A percentile compares a stretch with the other conserved stretches of the same genome.
phyloP scores from a whole-genome alignment of 2,888 invertebrate species.

The Lepidocyrtinus sp. region DNA sequence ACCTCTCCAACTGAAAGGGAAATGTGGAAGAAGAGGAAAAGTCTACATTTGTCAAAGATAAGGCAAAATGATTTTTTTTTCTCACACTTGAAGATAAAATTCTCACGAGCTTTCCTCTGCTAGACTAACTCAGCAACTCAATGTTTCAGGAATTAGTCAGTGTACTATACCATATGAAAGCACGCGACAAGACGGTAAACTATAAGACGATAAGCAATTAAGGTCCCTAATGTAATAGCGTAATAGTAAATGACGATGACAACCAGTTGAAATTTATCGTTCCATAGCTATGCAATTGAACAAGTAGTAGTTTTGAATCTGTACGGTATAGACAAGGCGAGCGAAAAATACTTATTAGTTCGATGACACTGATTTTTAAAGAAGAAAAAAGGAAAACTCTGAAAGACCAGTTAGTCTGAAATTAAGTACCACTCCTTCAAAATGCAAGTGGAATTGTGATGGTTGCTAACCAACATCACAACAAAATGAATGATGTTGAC shows the following conservation, averaged over 20 bases:
- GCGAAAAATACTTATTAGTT: slow-evolving; percentile 53
- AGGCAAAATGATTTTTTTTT: slow-evolving; percentile 42
- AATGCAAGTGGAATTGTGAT: slow-evolving; percentile 22
- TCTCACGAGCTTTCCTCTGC: slow-evolving; percentile 10
- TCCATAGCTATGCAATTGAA: not conserved
- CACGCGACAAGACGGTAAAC: slow-evolving; percentile 21
- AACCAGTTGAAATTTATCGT: not conserved
- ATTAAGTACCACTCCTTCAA: slow-evolving; percentile 28
- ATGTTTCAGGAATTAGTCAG: not conserved
- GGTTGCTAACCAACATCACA: too few species aligned
- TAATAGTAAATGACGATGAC: not conserved
- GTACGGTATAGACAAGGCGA: slow-evolving; percentile 40
- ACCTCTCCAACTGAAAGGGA: slow-evolving; percentile 56
- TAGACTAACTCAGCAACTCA: not conserved
- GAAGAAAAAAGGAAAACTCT: not conserved
- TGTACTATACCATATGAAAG: not conserved
- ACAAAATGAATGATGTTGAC: slow-evolving; percentile 50
- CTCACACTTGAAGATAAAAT: slow-evolving; percentile 49
- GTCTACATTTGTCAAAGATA: not conserved
- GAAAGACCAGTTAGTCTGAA: slow-evolving; percentile 15
- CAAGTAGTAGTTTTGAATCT: not conserved
- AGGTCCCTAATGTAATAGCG: not conserved
- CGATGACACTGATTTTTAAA: slow-evolving; percentile 57
- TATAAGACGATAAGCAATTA: slow-evolving; percentile 11
- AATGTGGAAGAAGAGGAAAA: slow-evolving; percentile 52